phyloP scores from a whole-genome alignment of 1,140 invertebrate genomes.

The Ips typographus region DNA sequence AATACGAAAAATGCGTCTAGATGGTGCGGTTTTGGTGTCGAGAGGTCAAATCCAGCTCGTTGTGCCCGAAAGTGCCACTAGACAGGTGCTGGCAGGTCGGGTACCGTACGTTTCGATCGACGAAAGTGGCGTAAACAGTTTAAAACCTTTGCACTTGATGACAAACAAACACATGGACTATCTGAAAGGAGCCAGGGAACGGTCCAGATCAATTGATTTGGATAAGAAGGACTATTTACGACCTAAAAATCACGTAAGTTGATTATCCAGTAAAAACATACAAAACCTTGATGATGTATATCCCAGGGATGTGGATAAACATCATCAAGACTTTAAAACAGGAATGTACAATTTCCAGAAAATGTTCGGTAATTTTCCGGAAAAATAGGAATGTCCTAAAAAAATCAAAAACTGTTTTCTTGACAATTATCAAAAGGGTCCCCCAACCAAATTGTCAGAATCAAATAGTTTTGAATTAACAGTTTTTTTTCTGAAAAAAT shows the following conservation, averaged over 20 bases:
- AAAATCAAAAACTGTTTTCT: no score
- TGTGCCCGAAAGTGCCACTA: constrained; percentile 71
- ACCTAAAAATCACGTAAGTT: constrained; percentile 43
- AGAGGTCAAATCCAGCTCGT: constrained; percentile 76
- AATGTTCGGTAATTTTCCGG: no score
- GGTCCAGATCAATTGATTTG: constrained; percentile 31
- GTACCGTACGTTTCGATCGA: constrained; percentile 75
- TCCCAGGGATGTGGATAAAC: no score
- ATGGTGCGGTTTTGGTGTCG: constrained; percentile 68
- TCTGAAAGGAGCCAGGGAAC: constrained; percentile 34
- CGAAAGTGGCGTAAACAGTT: constrained; percentile 73
- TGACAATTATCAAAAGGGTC: no score
- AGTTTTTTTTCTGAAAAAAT: no score
- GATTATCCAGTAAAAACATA: no score
- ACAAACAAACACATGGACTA: constrained; percentile 64
- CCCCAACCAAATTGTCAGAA: no score
- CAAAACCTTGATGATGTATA: no score
- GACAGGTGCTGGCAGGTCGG: constrained; percentile 71
- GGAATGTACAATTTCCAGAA: no score
- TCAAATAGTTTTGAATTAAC: no score
- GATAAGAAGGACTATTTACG: constrained; percentile 41
- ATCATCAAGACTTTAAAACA: no score
- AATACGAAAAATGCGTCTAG: constrained; percentile 60
- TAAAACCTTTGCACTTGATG: constrained; percentile 74
- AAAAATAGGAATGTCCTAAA: no score